phyloP scores from a whole-genome alignment of 1,140 invertebrate species.

The Lucilia sericata region DNA sequence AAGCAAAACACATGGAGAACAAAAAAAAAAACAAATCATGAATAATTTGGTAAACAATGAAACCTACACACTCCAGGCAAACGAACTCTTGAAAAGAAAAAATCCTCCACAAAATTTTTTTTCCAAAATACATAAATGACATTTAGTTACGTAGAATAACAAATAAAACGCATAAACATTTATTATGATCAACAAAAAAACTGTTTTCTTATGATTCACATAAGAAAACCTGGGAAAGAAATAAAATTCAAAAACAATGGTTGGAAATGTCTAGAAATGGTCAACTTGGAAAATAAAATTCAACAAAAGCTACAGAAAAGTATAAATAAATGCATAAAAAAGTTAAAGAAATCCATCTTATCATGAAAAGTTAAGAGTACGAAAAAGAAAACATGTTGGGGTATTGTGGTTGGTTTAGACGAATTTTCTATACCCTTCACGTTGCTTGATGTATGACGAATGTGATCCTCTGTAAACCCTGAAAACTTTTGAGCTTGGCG shows the following conservation, averaged over 20 bases:
- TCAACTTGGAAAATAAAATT: not conserved
- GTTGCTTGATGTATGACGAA: too few relatives aligned
- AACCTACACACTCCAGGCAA: not conserved
- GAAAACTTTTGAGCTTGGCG: too few relatives aligned
- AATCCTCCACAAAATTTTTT: not conserved
- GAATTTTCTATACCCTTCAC: too few relatives aligned
- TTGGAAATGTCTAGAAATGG: not conserved
- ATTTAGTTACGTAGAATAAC: not conserved
- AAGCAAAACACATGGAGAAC: not conserved
- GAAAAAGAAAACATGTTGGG: too few relatives aligned
- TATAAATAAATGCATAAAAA: not conserved
- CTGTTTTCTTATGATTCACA: not conserved
- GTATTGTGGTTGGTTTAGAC: too few relatives aligned
- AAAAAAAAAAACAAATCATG: conserved; percentile 2
- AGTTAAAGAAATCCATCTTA: too few relatives aligned
- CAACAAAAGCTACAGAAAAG: not conserved
- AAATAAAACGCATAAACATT: conserved; percentile 36
- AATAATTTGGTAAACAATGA: not conserved
- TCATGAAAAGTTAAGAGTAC: too few relatives aligned
- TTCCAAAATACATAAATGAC: conserved; percentile 3
- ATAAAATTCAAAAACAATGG: conserved; percentile 7
- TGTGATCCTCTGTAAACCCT: too few relatives aligned
- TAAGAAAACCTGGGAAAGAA: not conserved
- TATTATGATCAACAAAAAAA: conserved; percentile 35
- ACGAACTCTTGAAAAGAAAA: not conserved